Conservation (phyloP, 1,140 invertebrate genomes). For the Drosophila melanica region DNA sequence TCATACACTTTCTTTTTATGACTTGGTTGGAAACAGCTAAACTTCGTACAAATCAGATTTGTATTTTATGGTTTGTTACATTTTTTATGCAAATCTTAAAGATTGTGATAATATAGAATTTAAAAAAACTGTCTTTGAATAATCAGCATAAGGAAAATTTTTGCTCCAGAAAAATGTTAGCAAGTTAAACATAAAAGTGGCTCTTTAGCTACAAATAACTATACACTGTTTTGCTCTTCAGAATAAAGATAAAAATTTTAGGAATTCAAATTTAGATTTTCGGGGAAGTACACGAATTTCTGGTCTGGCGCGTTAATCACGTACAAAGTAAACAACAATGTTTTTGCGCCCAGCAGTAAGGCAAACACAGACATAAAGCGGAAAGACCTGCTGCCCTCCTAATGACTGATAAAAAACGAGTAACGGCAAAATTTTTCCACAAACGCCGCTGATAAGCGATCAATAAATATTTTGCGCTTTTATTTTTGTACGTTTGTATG, state of each 20-base stretch:
- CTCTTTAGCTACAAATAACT: no score
- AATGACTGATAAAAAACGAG: slow-evolving; percentile 33
- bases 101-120: no score
- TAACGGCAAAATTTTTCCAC: slow-evolving; percentile 61
- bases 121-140: no score
- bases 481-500: slow-evolving; percentile 48
- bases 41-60: no score
- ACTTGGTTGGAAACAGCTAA: no score
- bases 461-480: slow-evolving; percentile 24
- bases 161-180: no score
- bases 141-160: no score
- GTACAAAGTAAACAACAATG: slow-evolving; percentile 37
- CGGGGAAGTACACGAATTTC: no score
- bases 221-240: background rate
- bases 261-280: background rate
- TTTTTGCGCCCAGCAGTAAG: slow-evolving; percentile 39
- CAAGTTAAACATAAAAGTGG: no score
- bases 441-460: slow-evolving; percentile 59
- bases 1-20: no score
- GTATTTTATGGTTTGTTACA: no score
- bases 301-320: slow-evolving; percentile 18
- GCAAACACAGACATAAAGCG: background rate
- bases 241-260: background rate
- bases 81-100: no score
- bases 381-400: slow-evolving; percentile 24